Evolutionary conservation across 2,797 vertebrate species (phyloP), one percentile per base, ranked within the genome.

Genomic region (Pangasius mekongensis): DNA sequence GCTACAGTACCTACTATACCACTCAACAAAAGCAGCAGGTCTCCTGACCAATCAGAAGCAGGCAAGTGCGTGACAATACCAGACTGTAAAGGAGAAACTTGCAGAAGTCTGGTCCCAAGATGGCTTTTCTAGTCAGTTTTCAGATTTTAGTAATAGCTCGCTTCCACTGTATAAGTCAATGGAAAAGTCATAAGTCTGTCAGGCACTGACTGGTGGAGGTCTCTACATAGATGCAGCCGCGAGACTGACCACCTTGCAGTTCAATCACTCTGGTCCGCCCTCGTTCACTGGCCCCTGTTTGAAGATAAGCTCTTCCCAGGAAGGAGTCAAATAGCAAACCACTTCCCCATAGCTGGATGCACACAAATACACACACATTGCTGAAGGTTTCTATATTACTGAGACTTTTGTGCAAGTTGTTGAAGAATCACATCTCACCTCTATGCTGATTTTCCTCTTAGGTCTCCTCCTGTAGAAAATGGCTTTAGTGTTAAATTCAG

Each of bases 391-490:
- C 30, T 11, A 11, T 74, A 76, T 62, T 47, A 22, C 24, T 30
- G 7, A 49, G 10, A 74, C n/a, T 20, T 69, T 24, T 67, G 43
- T 47, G 4, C 0, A 62, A 33, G 24, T 80, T 49, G 43, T 2
- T 47, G 2, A 76, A 71, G 11, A 54, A 74, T 58, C 39, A 30
- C 10, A 33, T 82, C 92, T 85, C 82, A 97, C 97, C 96, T 96
- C 94, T 7, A 97, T 92, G 52, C 91, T 91, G 87, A 97, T 95
- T 90, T 95, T 91, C 33, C 91, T 76, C 39, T 91, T 82, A 0
- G 95, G 95, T 30, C 92, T 88, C 91, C 94, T 94, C 86, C 95
- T 95, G 91, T 97, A 97, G 93, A 97, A 97, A 78, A 97, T 94
- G 36, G 93, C 88, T 87, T 95, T 95, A 66, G 95, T 91, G 93